These are phyloP conservation scores for Ceratoteleas bidentatus DNA, from an alignment of 1,140 invertebrate species.

Conservation along the genomic window DNA sequence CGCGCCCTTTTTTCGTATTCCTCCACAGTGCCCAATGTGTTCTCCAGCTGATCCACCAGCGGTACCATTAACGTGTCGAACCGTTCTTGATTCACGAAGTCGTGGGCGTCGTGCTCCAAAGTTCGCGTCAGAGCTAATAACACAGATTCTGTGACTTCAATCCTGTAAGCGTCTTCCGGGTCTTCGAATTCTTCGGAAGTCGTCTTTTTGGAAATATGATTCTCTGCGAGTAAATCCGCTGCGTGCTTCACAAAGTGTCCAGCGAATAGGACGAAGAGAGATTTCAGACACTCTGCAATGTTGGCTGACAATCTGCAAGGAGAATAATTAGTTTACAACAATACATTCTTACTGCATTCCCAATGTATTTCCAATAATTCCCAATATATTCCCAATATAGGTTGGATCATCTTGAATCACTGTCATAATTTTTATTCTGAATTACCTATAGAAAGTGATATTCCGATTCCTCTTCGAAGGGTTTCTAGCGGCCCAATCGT, in stretches of 20 bases:
- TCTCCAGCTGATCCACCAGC: constrained; percentile 93
- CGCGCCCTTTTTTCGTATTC: constrained; percentile 83
- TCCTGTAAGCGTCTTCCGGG: constrained; percentile 81
- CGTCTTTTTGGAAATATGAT: constrained; percentile 71
- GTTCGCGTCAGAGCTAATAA: constrained; percentile 88
- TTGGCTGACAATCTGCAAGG: constrained; percentile 85
- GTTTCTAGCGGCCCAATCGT: constrained; percentile 89
- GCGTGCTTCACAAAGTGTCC: constrained; percentile 91
- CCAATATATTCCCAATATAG: no score
- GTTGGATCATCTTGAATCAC: no score
- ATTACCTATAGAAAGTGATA: constrained; percentile 89
- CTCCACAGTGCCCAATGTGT: constrained; percentile 85
- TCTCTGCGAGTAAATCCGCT: constrained; percentile 84
- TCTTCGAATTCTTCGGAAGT: constrained; percentile 79
- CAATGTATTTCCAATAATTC: no score
- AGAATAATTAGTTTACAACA: no score
- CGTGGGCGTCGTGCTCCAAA: constrained; percentile 90
- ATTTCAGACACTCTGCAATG: constrained; percentile 91
- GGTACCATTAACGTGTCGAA: constrained; percentile 92
- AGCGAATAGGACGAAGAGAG: constrained; percentile 94
- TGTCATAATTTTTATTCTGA: no score
- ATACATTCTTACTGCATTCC: no score
- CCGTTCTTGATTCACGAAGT: constrained; percentile 91
- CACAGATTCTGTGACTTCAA: constrained; percentile 85
- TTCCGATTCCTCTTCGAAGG: constrained; percentile 84